Conservation (phyloP, 2,888 invertebrate genomes). For the Microctonus brassicae region DNA sequence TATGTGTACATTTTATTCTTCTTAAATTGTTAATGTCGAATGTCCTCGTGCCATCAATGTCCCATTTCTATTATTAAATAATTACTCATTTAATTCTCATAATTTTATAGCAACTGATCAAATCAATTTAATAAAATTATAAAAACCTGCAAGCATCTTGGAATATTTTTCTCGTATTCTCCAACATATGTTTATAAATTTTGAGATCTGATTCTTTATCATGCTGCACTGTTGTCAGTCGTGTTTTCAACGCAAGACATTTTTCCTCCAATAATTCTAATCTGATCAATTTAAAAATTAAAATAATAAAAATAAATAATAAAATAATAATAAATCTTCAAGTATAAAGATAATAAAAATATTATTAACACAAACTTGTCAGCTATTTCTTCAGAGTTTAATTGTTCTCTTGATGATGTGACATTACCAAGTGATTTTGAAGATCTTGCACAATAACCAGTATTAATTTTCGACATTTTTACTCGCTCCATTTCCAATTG, state of each 20-base stretch:
- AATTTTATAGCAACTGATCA: neutral
- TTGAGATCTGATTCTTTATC: slow-evolving; percentile 75
- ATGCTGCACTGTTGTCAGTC: slow-evolving; percentile 75
- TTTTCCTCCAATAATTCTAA: slow-evolving; percentile 78
- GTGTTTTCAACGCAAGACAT: slow-evolving; percentile 75
- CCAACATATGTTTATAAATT: slow-evolving; percentile 73
- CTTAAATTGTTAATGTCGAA: slow-evolving; percentile 22
- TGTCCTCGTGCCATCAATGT: slow-evolving; percentile 6
- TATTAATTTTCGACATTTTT: slow-evolving; percentile 60
- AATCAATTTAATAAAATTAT: neutral
- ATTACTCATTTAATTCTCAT: neutral
- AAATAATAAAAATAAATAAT: neutral
- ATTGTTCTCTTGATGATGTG: slow-evolving; percentile 60
- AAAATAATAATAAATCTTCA: slow-evolving; percentile 1
- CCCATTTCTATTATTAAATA: neutral
- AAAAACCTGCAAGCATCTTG: slow-evolving; percentile 70
- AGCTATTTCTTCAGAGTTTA: slow-evolving; percentile 62
- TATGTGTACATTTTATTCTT: neutral
- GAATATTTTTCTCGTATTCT: slow-evolving; percentile 73
- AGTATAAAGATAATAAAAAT: neutral
- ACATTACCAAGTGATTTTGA: slow-evolving; percentile 53
- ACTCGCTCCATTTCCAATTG: slow-evolving; percentile 73
- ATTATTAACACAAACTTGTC: slow-evolving; percentile 50
- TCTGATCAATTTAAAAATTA: slow-evolving; percentile 69
- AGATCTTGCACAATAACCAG: slow-evolving; percentile 60